These are phyloP conservation scores for Drusus annulatus DNA, from an alignment of 1,140 invertebrate genomes.

Conservation along the genomic window DNA sequence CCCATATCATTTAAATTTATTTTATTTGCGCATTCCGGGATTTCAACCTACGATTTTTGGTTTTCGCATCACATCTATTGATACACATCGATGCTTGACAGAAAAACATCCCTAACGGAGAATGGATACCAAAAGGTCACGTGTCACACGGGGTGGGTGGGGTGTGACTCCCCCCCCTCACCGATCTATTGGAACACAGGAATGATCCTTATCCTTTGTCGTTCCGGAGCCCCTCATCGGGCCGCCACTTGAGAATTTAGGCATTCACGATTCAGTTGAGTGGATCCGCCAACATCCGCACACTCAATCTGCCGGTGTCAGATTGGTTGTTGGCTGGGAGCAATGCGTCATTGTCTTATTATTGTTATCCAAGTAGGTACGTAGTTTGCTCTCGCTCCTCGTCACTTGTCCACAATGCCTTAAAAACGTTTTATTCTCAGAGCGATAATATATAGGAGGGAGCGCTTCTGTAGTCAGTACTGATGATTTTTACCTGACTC, in stretches of 20 bases:
- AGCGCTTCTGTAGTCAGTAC: too few species aligned
- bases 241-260: slow-evolving; percentile 29
- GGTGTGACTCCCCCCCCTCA: neutral
- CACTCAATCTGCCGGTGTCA: slow-evolving; percentile 22
- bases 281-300: slow-evolving; percentile 34
- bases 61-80: too few species aligned
- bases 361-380: neutral
- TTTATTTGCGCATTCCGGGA: too few species aligned
- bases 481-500: too few species aligned
- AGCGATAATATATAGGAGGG: too few species aligned
- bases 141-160: neutral
- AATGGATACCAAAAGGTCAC: neutral
- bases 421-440: too few species aligned
- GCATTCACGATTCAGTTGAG: slow-evolving; percentile 31
- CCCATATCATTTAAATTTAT: too few species aligned
- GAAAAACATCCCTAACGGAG: neutral
- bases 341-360: slow-evolving; percentile 7
- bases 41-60: too few species aligned
- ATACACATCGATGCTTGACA: neutral
- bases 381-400: too few species aligned
- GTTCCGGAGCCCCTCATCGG: slow-evolving; percentile 14
- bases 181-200: neutral
- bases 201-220: slow-evolving; percentile 31
- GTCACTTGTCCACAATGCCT: too few species aligned
- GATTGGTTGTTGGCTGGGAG: slow-evolving; percentile 16